Evolutionary conservation across 2,888 invertebrate genomes (phyloP), one percentile per base, ranked within the genome.

Genomic region (Leucania comma): DNA sequence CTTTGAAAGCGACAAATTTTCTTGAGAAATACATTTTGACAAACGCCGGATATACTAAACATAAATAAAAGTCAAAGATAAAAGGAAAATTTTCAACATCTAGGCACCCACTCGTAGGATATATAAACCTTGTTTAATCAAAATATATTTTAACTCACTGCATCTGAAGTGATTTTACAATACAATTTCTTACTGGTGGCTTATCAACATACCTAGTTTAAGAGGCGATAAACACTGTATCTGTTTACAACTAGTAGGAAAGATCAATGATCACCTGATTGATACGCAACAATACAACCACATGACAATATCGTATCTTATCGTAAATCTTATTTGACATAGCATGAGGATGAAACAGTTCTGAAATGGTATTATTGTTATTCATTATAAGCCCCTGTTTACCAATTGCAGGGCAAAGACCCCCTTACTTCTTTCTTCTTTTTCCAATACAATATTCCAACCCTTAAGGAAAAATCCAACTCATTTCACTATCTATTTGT

Each of bases 221-320:
- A 81, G 78, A 75, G 56, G 62, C 72, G 85, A 88, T 86, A 89
- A 86, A 82, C 67, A 62, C 68, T 81, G 62, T 82, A 87, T 86
- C 86, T 85, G 80, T 88, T 86, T 87, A 83, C 83, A 83, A 82
- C 83, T 75, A 72, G 62, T 75, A 79, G 75, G 73, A 80, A 82
- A 89, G 86, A 87, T 83, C 87, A 80, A 32, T 82, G 89, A 88
- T 92, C 93, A 93, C 90, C 90, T 92, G 92, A 92, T 90, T 87
- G 78, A 72, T 87, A 80, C 87, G 84, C 85, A 90, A 89, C 84
- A 86, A 77, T 75, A 82, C 78, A 82, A 71, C 86, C 92, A 90
- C 93, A 91, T 92, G 92, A 92, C 89, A 59, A 74, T 70, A 53
- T 58, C 68, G 59, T 89, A 90, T 90, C 90, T 90, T 86, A 90